A percentile compares a stretch with the other conserved stretches of the same genome.
These are phyloP conservation scores for Psephotus haematonotus DNA, from an alignment of 2,113 vertebrate genomes.

Conservation along the genomic window DNA sequence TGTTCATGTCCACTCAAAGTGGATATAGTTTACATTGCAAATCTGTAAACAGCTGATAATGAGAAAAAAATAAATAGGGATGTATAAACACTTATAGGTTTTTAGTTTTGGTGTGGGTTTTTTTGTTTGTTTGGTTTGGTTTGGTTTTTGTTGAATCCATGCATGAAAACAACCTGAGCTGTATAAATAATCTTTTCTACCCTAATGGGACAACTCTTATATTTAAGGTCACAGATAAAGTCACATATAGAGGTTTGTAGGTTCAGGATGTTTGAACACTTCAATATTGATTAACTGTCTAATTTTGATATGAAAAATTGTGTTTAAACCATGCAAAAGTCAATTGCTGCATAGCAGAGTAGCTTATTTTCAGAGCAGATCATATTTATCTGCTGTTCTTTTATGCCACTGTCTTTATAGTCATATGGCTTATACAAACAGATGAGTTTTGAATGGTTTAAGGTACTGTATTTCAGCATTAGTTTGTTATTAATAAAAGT, in stretches of 20 bases:
- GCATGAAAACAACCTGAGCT: not conserved
- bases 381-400: not conserved
- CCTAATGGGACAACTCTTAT: not conserved
- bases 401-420: not conserved
- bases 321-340: constrained; percentile 26
- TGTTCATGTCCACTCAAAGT: not conserved
- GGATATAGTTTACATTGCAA: not conserved
- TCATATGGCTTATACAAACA: not conserved
- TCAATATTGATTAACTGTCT: constrained; percentile 49
- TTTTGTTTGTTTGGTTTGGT: not conserved
- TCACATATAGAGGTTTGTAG: not conserved
- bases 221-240: not conserved
- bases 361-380: constrained; percentile 21
- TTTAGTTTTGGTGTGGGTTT: not conserved
- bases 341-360: not conserved
- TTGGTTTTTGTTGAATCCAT: not conserved
- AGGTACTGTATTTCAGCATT: not conserved
- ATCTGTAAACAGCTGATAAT: not conserved
- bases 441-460: not conserved
- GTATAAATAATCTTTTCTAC: not conserved
- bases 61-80: not conserved
- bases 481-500: not conserved
- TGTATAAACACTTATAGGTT: not conserved
- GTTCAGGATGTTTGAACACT: constrained; percentile 25
- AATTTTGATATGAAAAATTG: constrained; percentile 31